Percentiles rank a stretch among this genome's conserved stretches.
These are phyloP conservation scores for Leuctra nigra DNA, from an alignment of 2,888 invertebrate species.

Conservation along the genomic window DNA sequence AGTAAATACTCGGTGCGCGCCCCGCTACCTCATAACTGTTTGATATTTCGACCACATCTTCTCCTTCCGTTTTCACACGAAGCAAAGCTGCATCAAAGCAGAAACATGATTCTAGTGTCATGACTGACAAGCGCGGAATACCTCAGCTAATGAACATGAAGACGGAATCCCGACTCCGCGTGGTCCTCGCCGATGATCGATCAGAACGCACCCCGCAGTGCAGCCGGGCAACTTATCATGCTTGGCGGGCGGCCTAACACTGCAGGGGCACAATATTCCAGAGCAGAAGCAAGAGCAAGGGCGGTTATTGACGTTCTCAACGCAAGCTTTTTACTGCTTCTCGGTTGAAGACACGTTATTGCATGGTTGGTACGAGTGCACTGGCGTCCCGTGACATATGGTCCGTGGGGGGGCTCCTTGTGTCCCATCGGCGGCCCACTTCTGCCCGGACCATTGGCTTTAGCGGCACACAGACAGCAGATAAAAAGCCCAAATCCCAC, in stretches of 20 bases:
- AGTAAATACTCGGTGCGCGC: too few species aligned
- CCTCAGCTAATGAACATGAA: too few species aligned
- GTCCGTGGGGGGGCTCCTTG: neutral
- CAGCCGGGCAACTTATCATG: conserved; percentile 4
- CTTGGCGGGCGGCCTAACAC: neutral
- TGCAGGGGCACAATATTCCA: conserved; percentile 6
- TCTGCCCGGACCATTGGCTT: conserved; percentile 23
- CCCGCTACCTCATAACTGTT: too few species aligned
- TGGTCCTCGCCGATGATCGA: too few species aligned
- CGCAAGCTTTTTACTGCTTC: neutral
- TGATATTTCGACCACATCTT: too few species aligned
- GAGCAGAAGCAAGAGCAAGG: neutral
- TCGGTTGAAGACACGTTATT: conserved; percentile 1
- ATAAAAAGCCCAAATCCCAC: conserved; percentile 22
- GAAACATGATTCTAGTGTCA: too few species aligned
- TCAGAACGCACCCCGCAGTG: neutral
- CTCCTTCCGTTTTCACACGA: too few species aligned
- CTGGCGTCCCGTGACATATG: conserved; percentile 3
- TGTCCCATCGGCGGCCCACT: neutral
- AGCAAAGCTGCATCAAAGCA: too few species aligned
- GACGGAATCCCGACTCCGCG: too few species aligned
- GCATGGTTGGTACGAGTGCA: neutral
- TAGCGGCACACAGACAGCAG: conserved; percentile 22
- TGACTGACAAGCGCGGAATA: too few species aligned
- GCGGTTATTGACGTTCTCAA: conserved; percentile 10